Evolutionary conservation across 2,888 invertebrate species (phyloP), one percentile per base, ranked within the genome.

Genomic region (Chrysolina haemoptera): DNA sequence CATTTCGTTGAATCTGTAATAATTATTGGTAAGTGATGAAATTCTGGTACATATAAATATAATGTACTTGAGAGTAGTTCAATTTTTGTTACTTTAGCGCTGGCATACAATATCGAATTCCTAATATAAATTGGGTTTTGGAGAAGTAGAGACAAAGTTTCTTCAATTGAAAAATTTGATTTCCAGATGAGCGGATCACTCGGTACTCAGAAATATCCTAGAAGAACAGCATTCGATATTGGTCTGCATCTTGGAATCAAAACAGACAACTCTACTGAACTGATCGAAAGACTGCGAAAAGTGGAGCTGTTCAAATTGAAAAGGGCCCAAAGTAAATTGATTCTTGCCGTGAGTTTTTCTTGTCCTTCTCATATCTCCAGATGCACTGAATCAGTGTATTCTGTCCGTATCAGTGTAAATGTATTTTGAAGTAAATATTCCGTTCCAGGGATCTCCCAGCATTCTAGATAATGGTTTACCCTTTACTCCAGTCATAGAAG

Each of bases 271-370:
- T 69, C 63, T 5, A 68, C 71, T 11, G 43, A 69, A 48, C 48
- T 76, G 22, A 16, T 74, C 10, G 63, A 76, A 41, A 63, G 40
- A 11, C 27, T 76, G 18, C 65, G 74, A 40, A 59, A 48, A 43
- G 10, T 70, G 12, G 48, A 69, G 10, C 40, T 66, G 0, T 62
- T 63, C 1, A 62, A 43, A 14, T 48, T 76, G 22, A 66, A 67
- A 40, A 40, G 8, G 12, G 68, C 70, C 3, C 50, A 48, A 14
- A 40, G 16, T 10, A 46, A n/a, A 48, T 22, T 20, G n/a, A 3
- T 46, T 48, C 14, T 69, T 16, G 14, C 48, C 53, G 73, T 59
- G 62, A 27, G 14, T 69, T 35, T 27, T 35, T 35, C 6, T 35
- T 35, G 35, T 35, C 8, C 35, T 27, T 27, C 27, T 35, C 8